These are phyloP conservation scores for Romanogobio albipinnatus DNA, from an alignment of 2,113 vertebrate species.

Conservation along the genomic window DNA sequence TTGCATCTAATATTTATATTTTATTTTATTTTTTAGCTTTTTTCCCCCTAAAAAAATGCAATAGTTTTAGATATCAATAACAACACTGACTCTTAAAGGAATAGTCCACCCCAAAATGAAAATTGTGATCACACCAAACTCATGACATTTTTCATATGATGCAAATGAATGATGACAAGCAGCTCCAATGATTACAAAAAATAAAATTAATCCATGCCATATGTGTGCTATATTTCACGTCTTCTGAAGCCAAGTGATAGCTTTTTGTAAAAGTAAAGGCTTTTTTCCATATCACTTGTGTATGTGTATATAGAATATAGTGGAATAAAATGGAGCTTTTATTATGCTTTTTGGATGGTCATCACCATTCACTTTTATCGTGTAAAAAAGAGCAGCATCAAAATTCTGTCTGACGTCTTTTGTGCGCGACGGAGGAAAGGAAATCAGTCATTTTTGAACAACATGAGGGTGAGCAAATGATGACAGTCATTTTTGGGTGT, in stretches of 20 bases:
- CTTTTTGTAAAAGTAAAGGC: not conserved
- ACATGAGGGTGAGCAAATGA: not conserved
- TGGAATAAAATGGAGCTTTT: not conserved
- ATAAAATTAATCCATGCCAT: too few species aligned
- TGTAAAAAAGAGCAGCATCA: not conserved
- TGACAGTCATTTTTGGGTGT: not conserved
- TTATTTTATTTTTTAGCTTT: not conserved
- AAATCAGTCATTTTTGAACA: not conserved
- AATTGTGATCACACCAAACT: not conserved
- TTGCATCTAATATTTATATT: not conserved
- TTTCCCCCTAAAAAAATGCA: too few species aligned
- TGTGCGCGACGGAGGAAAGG: not conserved
- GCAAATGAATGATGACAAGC: not conserved
- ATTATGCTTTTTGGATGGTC: not conserved
- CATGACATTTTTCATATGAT: not conserved
- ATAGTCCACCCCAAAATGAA: not conserved
- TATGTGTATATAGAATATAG: not conserved
- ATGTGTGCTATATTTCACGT: too few species aligned
- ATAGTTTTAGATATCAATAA: not conserved
- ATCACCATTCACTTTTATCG: not conserved
- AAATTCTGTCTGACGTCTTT: not conserved
- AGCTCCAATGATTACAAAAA: not conserved
- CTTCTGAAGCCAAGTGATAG: not conserved
- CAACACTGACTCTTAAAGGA: not conserved
- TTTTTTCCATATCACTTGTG: not conserved